Base-by-base conservation (phyloP, 2,888 invertebrate genomes). In the Amaurobius ferox region DNA sequence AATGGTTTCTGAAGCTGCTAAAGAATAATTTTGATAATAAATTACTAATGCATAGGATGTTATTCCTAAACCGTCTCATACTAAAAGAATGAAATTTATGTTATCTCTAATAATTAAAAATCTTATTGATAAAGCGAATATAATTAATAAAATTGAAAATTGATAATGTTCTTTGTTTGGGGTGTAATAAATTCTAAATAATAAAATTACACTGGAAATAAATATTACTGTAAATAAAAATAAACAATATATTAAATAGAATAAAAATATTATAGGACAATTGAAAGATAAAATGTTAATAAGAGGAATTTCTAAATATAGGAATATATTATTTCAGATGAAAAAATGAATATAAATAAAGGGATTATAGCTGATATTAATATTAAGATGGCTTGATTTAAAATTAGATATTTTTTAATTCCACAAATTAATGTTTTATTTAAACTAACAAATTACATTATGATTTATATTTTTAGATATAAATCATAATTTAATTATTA, bases 1-100 rank as follows among this genome's bases (percentile, higher is more conserved):
- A 90, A 95, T 92, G 92, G 95, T 94, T 0, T 95, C 94, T 0
- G 94, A 94, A 93, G 93, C 94, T 93, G 92, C 94, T 89, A 94
- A 94, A 87, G 93, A 94, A 78, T 93, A 90, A 93, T 94, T 95
- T 91, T 94, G 93, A 92, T 94, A 94, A 92, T 93, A 95, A 93
- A 94, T 93, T 0, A 94, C 94, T 61, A 91, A 95, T 94, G 93
- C 94, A 94, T 88, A n/a, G n/a, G n/a, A n/a, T n/a, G n/a, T n/a
- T n/a, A n/a, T n/a, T n/a, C n/a, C n/a, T n/a, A n/a, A n/a, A n/a
- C n/a, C n/a, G n/a, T n/a, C n/a, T n/a, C 95, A 95, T 0, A 94
- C 94, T 90, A 95, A 92, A 91, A 95, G 93, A 93, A 95, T 94
- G 91, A 93, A 93, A 92, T 94, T 92, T 91, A 95, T 92, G 93